Conservation (phyloP, 2,888 invertebrate genomes). For the Therioaphis trifolii region DNA sequence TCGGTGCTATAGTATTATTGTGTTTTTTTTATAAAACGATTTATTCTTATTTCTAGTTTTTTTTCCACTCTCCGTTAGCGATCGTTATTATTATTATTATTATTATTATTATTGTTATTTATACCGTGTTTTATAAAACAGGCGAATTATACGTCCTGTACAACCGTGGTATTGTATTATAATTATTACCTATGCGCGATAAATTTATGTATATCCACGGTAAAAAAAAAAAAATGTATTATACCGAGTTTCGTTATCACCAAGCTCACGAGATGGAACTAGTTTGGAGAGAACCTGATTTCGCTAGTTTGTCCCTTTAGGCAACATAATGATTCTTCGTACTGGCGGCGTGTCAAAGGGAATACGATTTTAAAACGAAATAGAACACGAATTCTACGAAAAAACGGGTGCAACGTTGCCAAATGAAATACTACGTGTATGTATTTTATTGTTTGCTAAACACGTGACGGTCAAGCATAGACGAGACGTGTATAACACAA, state of each 20-base stretch:
- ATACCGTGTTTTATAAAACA: not conserved
- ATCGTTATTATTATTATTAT: not conserved
- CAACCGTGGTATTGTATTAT: not conserved
- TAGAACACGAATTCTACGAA: slow-evolving; percentile 44
- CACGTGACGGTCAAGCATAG: slow-evolving; percentile 32
- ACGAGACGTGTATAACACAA: not conserved
- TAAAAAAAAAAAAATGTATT: not conserved
- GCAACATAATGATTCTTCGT: slow-evolving; percentile 29
- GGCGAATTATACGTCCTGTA: not conserved
- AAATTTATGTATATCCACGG: not conserved
- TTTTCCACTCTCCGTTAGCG: not conserved
- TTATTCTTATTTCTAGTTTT: not conserved
- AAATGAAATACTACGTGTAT: slow-evolving; percentile 21
- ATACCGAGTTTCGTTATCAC: slow-evolving; percentile 12
- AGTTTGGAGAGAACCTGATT: slow-evolving; percentile 46
- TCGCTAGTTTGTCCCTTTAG: slow-evolving; percentile 31
- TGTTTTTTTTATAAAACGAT: not conserved
- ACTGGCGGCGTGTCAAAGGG: slow-evolving; percentile 33
- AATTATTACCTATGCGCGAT: slow-evolving; percentile 3
- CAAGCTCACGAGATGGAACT: slow-evolving; percentile 11
- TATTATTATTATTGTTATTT: not conserved
- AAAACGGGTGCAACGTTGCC: slow-evolving; percentile 48
- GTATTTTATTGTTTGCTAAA: slow-evolving; percentile 37
- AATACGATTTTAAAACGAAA: slow-evolving; percentile 26
- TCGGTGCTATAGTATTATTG: not conserved